These are phyloP conservation scores for Neomonachus schauinslandi DNA, from an alignment of 2,113 vertebrate species.

Conservation along the genomic window DNA sequence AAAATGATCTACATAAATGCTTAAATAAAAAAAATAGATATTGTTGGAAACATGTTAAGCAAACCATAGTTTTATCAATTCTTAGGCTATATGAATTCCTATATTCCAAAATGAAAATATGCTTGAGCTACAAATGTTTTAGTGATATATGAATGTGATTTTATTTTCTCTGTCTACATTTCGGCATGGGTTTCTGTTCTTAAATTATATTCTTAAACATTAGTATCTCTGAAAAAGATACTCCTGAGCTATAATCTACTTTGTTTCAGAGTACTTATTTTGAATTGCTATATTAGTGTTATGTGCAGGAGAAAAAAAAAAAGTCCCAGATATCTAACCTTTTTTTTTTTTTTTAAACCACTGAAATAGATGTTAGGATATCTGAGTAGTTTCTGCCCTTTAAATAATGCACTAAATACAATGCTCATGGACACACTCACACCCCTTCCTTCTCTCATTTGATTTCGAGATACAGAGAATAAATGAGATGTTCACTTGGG, in stretches of 20 bases:
- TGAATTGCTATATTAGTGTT: neutral
- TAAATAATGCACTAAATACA: constrained; percentile 52
- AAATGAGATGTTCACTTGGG: constrained; percentile 51
- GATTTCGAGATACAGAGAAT: constrained; percentile 63
- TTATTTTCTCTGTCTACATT: neutral
- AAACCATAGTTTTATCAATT: neutral
- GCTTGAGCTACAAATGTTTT: neutral
- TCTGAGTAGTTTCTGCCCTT: constrained; percentile 30
- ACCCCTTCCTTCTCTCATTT: constrained; percentile 50
- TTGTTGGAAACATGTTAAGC: neutral
- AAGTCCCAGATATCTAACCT: neutral
- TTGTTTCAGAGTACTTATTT: neutral
- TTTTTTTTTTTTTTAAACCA: too few species aligned
- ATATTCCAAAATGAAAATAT: neutral
- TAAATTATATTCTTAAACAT: neutral
- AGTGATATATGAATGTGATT: neutral
- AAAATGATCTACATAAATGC: neutral
- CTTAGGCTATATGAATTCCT: neutral
- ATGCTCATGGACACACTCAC: neutral
- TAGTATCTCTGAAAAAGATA: neutral
- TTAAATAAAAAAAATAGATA: neutral
- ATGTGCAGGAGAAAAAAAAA: neutral
- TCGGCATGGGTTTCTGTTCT: neutral
- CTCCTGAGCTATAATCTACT: neutral
- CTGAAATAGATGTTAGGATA: neutral